Base-by-base conservation (phyloP, 2,888 invertebrate genomes). In the Phalera bucephala region DNA sequence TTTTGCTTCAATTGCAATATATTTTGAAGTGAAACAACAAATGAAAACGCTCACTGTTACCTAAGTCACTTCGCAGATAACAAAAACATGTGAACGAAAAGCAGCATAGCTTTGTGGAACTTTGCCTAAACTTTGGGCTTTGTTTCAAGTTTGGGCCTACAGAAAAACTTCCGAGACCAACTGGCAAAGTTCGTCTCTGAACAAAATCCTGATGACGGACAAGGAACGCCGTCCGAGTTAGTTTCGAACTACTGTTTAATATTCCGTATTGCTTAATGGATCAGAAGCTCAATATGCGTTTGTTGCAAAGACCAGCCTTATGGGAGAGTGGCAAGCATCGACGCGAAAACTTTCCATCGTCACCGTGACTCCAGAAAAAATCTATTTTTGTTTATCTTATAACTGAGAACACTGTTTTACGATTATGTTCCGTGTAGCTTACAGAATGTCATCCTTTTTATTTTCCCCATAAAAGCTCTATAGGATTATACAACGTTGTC, bases 131-230 rank as follows among this genome's bases (percentile, higher is more conserved):
- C 29, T 51, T 46, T 9, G 37, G 52, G 54, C 38, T 37, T 56
- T 56, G 52, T 54, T 39, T 33, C 17, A 33, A 56, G 56, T 45
- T 54, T 36, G 20, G 36, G 47, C 21, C 34, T 45, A 35, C 38
- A 35, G 44, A 40, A 47, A 44, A 47, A 40, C 56, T 51, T 55
- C 25, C 33, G 43, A 33, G 29, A 39, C 31, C 23, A 47, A 45
- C 52, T 47, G 40, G 31, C 23, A 12, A 12, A 35, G 34, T 48
- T 45, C 17, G 27, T 31, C 33, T 38, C 33, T 39, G 41, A 41
- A 46, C 43, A 51, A 51, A 39, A 40, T 55, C 52, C 40, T 51
- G 47, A 55, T 55, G 52, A 52, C 26, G 36, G 11, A 28, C 28
- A 35, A 31, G 22, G 29, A 42, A 27, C 25, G 9, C 10, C 3